Evolutionary conservation across 64 coral and sea anemone species (phyloP).

Genomic region (Actinia tenebrosa): DNA sequence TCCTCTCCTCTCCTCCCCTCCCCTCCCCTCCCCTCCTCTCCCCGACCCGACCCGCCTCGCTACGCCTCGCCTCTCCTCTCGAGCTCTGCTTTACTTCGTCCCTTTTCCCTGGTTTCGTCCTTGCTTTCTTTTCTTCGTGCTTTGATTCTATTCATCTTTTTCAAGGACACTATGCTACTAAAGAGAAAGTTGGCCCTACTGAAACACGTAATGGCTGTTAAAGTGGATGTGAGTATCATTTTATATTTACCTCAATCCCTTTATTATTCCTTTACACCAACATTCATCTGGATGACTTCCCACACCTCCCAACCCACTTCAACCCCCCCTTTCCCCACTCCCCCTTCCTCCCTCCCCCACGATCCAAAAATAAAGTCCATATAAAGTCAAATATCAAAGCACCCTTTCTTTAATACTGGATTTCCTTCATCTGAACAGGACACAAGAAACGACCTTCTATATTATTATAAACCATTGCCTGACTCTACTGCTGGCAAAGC

Average conservation of each 20-base stretch:
- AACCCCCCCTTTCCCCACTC: no score
- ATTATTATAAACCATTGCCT: conserved; percentile 38
- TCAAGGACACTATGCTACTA: conserved; percentile 31
- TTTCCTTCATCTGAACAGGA: conserved; percentile 13
- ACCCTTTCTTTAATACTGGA: no score
- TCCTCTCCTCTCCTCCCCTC: neutral
- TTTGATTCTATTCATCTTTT: neutral
- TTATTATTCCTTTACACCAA: no score
- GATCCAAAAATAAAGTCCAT: no score
- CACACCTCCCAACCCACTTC: no score
- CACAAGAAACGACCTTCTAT: conserved; percentile 31
- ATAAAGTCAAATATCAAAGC: no score
- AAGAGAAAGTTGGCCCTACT: conserved; percentile 41
- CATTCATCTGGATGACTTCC: no score
- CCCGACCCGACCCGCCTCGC: no score
- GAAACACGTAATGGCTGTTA: conserved; percentile 37
- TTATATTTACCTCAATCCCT: neutral
- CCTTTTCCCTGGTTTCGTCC: neutral
- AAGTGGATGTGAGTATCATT: conserved; percentile 9
- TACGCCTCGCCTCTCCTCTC: neutral
- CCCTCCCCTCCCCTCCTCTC: neutral
- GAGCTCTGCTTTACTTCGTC: neutral
- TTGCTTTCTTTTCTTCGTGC: neutral
- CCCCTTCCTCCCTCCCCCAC: no score
- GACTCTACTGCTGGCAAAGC: neutral